phyloP scores from a whole-genome alignment of 2,113 vertebrate species.

The Opisthocomus hoazin region DNA sequence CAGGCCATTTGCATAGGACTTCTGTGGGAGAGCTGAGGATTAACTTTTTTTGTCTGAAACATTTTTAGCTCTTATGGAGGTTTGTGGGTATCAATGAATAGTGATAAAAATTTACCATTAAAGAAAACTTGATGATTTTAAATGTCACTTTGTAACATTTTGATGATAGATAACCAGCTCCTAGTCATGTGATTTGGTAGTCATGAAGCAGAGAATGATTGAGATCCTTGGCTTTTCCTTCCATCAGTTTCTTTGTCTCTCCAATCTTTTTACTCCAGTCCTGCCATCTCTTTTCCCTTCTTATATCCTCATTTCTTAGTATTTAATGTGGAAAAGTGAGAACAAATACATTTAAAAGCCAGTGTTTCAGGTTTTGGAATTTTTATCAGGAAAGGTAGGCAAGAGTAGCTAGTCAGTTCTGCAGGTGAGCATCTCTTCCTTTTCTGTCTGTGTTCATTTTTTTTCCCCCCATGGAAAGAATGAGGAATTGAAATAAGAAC shows the following conservation, averaged over 20 bases:
- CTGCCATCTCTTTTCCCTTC: not conserved
- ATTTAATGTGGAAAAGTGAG: not conserved
- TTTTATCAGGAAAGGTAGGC: not conserved
- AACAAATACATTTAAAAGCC: not conserved
- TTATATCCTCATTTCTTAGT: not conserved
- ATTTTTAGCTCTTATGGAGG: not conserved
- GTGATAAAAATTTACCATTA: not conserved
- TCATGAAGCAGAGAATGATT: not conserved
- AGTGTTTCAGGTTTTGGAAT: not conserved
- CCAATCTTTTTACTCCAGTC: not conserved
- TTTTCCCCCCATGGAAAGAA: not conserved
- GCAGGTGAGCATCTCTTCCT: not conserved
- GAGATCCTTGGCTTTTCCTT: not conserved
- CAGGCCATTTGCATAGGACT: not conserved
- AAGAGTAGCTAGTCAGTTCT: not conserved
- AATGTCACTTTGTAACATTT: not conserved
- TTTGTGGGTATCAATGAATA: not conserved
- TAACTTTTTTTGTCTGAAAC: not conserved
- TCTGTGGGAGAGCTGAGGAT: not conserved
- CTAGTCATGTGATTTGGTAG: not conserved
- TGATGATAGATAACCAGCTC: not conserved
- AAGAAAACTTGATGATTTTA: not conserved
- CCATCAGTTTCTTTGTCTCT: not conserved
- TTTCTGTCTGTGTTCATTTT: not conserved
- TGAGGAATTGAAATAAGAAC: not conserved